A percentile compares a stretch with the other conserved stretches of the same genome.
Evolutionary conservation across 2,113 vertebrate species (phyloP).

Genomic region (Podarcis raffonei): DNA sequence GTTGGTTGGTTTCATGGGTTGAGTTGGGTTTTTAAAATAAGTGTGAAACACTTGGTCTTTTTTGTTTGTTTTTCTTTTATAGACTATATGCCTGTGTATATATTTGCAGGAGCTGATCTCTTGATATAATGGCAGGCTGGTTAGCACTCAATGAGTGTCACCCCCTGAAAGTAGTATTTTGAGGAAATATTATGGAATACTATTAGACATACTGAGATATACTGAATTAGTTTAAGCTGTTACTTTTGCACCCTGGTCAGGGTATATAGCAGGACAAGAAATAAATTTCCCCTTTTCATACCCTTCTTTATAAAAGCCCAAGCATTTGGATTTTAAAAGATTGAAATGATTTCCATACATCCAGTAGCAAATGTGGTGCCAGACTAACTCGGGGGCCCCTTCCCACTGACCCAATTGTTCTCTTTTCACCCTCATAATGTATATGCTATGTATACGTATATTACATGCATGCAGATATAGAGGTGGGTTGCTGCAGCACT

Average conservation of each 20-base stretch:
- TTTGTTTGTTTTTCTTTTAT: background rate
- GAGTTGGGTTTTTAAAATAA: background rate
- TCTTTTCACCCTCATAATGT: too few relatives aligned
- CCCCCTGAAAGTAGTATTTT: background rate
- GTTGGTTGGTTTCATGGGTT: constrained; percentile 5
- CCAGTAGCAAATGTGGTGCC: background rate
- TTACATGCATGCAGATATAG: background rate
- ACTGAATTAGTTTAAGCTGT: background rate
- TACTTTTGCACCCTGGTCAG: background rate
- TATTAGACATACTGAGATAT: background rate
- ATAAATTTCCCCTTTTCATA: background rate
- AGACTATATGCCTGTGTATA: background rate
- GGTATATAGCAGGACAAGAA: background rate
- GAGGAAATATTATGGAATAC: background rate
- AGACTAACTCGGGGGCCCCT: background rate
- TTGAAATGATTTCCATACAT: background rate
- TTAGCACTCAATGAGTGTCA: background rate
- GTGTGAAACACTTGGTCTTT: background rate
- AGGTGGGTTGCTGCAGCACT: background rate
- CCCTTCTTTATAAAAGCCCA: too few relatives aligned
- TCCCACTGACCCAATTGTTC: background rate
- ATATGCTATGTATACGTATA: too few relatives aligned
- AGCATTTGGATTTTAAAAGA: background rate
- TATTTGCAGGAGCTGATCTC: background rate
- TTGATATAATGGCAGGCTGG: background rate